phyloP scores from a whole-genome alignment of 1,140 invertebrate genomes.

The Linepithema humile region DNA sequence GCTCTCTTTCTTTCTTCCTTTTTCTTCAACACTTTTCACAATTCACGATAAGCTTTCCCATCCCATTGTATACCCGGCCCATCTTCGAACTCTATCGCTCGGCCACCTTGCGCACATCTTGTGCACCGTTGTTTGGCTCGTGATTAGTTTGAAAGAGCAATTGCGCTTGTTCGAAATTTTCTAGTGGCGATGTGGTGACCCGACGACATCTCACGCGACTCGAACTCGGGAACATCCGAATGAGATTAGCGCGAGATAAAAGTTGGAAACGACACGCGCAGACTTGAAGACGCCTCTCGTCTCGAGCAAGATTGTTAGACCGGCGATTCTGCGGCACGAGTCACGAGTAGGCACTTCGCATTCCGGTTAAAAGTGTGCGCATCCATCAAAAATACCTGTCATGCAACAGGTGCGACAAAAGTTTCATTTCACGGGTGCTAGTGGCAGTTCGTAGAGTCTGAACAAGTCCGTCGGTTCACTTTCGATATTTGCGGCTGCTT shows the following conservation, averaged over 20 bases:
- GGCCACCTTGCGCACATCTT: background rate
- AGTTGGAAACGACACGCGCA: background rate
- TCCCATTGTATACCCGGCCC: background rate
- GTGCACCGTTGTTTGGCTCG: background rate
- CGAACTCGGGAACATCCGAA: background rate
- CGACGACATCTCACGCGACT: background rate
- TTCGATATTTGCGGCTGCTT: slow-evolving; percentile 24
- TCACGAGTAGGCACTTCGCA: background rate
- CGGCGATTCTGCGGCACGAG: background rate
- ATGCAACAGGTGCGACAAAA: slow-evolving; percentile 62
- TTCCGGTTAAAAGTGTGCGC: too few species aligned
- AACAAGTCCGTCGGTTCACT: background rate
- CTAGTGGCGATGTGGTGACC: background rate
- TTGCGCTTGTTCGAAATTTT: background rate
- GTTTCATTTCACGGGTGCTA: slow-evolving; percentile 1
- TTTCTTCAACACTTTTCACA: background rate
- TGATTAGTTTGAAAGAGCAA: background rate
- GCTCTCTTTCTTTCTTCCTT: slow-evolving; percentile 6
- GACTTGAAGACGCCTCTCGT: background rate
- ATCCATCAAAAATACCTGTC: slow-evolving; percentile 18
- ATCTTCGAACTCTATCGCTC: background rate
- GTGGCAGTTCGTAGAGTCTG: background rate
- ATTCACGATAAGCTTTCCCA: background rate
- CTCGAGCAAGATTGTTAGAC: background rate
- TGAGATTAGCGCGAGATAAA: background rate